Conservation (phyloP, 2,113 vertebrate species). For the Chaetodon trifascialis region DNA sequence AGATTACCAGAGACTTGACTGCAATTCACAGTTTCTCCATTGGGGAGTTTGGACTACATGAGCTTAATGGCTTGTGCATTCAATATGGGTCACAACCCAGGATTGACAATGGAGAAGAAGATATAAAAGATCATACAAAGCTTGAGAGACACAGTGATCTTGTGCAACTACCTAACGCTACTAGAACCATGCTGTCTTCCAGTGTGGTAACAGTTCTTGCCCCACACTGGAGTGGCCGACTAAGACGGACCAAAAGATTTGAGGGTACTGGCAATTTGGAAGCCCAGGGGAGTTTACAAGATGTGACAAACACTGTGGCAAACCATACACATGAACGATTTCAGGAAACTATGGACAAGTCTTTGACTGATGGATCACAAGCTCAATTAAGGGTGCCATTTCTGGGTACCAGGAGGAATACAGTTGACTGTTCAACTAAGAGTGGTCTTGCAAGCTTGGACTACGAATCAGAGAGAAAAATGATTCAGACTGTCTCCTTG, state of each 20-base stretch:
- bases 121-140: slow-evolving; percentile 32
- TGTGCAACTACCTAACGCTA: slow-evolving; percentile 15
- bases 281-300: slow-evolving; percentile 45
- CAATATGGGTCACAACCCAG: slow-evolving; percentile 25
- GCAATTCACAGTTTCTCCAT: slow-evolving; percentile 25
- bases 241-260: slow-evolving; percentile 70
- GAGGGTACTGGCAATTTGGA: slow-evolving; percentile 50
- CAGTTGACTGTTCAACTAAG: slow-evolving; percentile 70
- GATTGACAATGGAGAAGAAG: slow-evolving; percentile 9
- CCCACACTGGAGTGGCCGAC: slow-evolving; percentile 75
- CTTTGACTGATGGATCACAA: slow-evolving; percentile 18
- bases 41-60: slow-evolving; percentile 16
- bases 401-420: slow-evolving; percentile 55
- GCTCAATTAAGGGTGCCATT: slow-evolving; percentile 52
- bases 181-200: slow-evolving; percentile 80
- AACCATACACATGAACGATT: slow-evolving; percentile 19
- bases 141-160: slow-evolving; percentile 12
- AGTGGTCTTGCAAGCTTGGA: slow-evolving; percentile 61
- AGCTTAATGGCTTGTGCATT: slow-evolving; percentile 19
- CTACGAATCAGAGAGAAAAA: slow-evolving; percentile 54
- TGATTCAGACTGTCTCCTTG: slow-evolving; percentile 62
- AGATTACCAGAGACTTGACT: slow-evolving; percentile 13
- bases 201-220: slow-evolving; percentile 81
- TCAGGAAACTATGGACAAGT: slow-evolving; percentile 44
- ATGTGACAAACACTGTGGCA: slow-evolving; percentile 18